These are phyloP conservation scores for Trichonephila clavipes DNA, from an alignment of 1,140 invertebrate species.

Conservation along the genomic window DNA sequence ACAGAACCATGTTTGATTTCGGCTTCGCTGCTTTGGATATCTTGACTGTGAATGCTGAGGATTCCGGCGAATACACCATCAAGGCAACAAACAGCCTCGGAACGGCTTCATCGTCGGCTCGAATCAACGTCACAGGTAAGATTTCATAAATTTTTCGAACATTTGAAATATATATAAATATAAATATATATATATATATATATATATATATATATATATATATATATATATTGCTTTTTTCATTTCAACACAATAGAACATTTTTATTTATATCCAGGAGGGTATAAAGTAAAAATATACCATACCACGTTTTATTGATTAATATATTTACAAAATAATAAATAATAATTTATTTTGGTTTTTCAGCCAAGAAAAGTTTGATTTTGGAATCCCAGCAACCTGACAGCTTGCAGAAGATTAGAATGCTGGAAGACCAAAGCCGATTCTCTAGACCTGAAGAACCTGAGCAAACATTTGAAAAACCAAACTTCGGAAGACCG, in stretches of 20 bases:
- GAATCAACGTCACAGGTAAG: conserved; percentile 90
- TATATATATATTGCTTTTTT: no score
- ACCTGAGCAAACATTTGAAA: conserved; percentile 89
- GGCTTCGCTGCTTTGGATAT: conserved; percentile 97
- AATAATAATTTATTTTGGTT: neutral
- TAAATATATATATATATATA: no score
- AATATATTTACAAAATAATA: neutral
- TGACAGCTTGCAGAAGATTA: conserved; percentile 94
- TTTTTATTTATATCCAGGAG: no score
- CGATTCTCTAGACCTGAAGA: conserved; percentile 86
- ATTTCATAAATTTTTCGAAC: neutral
- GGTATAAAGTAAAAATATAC: neutral
- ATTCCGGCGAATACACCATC: conserved; percentile 82
- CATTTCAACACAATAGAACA: no score
- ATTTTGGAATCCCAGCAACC: conserved; percentile 97
- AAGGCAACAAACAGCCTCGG: conserved; percentile 83
- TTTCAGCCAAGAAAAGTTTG: conserved; percentile 89
- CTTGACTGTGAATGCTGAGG: conserved; percentile 85
- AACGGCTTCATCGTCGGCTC: conserved; percentile 89
- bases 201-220: neutral
- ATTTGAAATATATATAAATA: neutral
- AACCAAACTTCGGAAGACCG: conserved; percentile 93
- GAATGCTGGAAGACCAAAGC: conserved; percentile 93
- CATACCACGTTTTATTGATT: neutral
- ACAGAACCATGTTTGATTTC: conserved; percentile 95